Base-by-base conservation (phyloP, 2,797 vertebrate genomes). In the Diglossa cyanea region DNA sequence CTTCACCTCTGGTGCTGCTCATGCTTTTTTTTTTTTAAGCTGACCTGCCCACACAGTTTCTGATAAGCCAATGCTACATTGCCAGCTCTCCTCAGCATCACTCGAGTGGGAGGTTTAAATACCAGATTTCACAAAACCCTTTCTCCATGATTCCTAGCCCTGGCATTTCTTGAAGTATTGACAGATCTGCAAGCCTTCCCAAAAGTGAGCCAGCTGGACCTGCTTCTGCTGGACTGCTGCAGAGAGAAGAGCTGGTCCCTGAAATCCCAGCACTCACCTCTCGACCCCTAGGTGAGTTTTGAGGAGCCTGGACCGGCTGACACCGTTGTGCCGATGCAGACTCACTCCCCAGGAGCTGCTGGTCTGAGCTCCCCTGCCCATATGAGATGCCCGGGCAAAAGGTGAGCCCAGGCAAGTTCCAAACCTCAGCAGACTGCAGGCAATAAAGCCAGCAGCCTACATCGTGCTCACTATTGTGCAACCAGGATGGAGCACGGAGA, bases 41-140 rank as follows among this genome's bases (percentile, higher is more conserved):
- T 89, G 88, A 53, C 78, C 75, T 83, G 82, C 89, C 88, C 47
- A 94, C 91, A 72, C 67, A 91, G 77, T 11, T 90, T 74, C 73
- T 95, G 93, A 94, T 84, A 70, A 96, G 95, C 94, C 89, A 94
- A 91, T 94, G 66, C 33, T 48, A 25, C 28, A 0, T n/a, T 86
- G 89, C 85, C 89, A 94, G 90, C 73, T 94, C 85, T 94, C 79
- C 82, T 91, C 77, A 91, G 92, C 93, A 92, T 91, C 90, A 89
- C n/a, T 77, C 31, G 55, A 92, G 89, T 84, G 91, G 92, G 91
- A 95, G 79, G 79, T 94, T 94, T 95, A 91, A 93, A 83, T 30
- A 90, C 66, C 62, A 81, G 60, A 88, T 87, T 85, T 86, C 78
- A 68, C 62, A 65, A 94, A 83, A 73, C 72, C 86, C 63, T 81